A percentile compares a stretch with the other conserved stretches of the same genome.
These are phyloP conservation scores for Sander lucioperca DNA, from an alignment of 2,113 vertebrate species.

Conservation along the genomic window DNA sequence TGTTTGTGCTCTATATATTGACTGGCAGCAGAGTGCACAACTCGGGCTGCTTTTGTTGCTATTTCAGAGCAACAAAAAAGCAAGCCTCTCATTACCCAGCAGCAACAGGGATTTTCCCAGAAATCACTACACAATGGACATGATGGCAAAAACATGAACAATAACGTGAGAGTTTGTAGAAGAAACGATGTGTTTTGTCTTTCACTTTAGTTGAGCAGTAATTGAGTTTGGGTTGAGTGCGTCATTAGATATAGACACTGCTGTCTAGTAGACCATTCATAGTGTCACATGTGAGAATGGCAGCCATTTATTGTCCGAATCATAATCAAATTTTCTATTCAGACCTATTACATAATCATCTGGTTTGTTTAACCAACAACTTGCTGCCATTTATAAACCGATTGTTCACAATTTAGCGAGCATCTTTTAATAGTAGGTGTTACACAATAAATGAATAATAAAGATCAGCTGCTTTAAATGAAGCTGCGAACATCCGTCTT, in stretches of 20 bases:
- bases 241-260: constrained; percentile 40
- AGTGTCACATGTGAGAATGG: constrained; percentile 32
- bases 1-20: constrained; percentile 56
- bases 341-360: constrained; percentile 48
- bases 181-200: constrained; percentile 37
- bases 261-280: constrained; percentile 2
- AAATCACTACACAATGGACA: constrained; percentile 60
- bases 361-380: constrained; percentile 30
- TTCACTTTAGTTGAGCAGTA: constrained; percentile 41
- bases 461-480: constrained; percentile 24
- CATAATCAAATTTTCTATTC: constrained; percentile 37
- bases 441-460: background rate
- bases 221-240: constrained; percentile 58
- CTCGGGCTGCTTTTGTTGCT: constrained; percentile 50
- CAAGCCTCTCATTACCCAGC: constrained; percentile 72
- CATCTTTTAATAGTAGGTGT: background rate
- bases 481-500: constrained; percentile 4
- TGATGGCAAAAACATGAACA: constrained; percentile 36
- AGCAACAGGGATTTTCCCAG: constrained; percentile 68
- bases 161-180: constrained; percentile 43
- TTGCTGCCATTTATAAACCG: background rate
- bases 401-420: background rate
- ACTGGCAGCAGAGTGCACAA: constrained; percentile 34
- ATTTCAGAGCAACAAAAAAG: constrained; percentile 52
- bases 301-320: constrained; percentile 30